Percentiles rank a stretch among this genome's conserved stretches.
phyloP scores from a whole-genome alignment of 2,888 invertebrate genomes.

The Harmothoe impar region DNA sequence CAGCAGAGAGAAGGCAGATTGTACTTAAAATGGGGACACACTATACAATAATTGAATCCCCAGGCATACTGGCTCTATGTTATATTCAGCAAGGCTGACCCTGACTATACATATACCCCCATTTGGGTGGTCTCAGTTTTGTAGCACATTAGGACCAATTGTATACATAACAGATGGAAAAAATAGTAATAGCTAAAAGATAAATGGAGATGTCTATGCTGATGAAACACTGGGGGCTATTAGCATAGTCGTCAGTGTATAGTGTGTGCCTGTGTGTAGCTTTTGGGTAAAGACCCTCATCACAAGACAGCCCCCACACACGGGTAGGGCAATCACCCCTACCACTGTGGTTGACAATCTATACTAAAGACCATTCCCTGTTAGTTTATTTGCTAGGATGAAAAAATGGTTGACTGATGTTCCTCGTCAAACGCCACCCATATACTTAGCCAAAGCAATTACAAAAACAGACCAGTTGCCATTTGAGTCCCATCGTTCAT shows the following conservation, averaged over 20 bases:
- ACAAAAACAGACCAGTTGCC: not conserved
- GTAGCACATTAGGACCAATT: conserved; percentile 35
- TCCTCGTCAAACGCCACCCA: not conserved
- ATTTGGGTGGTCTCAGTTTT: not conserved
- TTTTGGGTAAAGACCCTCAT: conserved; percentile 20
- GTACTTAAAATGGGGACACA: no score
- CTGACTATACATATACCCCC: not conserved
- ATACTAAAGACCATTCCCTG: not conserved
- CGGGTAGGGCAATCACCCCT: not conserved
- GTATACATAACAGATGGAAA: not conserved
- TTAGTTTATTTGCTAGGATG: not conserved
- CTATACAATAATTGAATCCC: no score
- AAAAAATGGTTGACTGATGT: not conserved
- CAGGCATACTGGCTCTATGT: no score
- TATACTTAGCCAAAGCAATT: conserved; percentile 21
- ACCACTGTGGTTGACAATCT: not conserved
- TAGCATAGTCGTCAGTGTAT: not conserved
- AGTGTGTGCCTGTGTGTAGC: not conserved
- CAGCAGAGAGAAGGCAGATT: not conserved
- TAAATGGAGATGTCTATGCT: not conserved
- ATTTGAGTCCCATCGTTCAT: not conserved
- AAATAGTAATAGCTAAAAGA: not conserved
- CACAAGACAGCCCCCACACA: not conserved
- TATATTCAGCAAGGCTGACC: no score
- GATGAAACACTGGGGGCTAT: not conserved